Evolutionary conservation across 2,797 vertebrate species (phyloP).

Genomic region (Clarias laeviceps): DNA sequence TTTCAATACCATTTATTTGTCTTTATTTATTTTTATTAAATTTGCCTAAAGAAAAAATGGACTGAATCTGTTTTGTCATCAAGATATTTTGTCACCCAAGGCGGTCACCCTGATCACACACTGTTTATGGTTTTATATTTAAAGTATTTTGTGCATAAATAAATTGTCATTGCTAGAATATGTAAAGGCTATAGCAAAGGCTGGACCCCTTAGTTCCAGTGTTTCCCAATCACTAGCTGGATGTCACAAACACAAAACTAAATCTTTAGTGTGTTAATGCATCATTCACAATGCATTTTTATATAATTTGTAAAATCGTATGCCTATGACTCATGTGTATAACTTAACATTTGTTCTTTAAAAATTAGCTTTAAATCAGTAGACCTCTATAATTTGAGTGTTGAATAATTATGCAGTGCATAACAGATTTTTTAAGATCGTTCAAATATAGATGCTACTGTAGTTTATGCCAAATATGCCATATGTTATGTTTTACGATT

Average conservation of each 20-base stretch:
- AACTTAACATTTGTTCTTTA: background rate
- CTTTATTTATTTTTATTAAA: constrained; percentile 72
- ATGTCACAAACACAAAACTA: background rate
- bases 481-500: background rate
- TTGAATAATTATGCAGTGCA: background rate
- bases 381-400: background rate
- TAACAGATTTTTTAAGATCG: background rate
- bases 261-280: background rate
- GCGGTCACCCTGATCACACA: background rate
- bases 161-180: background rate
- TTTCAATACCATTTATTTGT: constrained; percentile 64
- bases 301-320: background rate
- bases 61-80: background rate
- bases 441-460: background rate
- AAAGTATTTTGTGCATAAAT: background rate
- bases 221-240: background rate
- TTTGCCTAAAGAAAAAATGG: constrained; percentile 68
- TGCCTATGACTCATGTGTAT: background rate
- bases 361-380: no score
- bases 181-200: background rate
- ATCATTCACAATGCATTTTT: background rate
- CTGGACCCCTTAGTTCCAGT: background rate
- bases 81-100: background rate
- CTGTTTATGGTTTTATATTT: background rate
- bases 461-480: no score